Evolutionary conservation across 2,888 invertebrate genomes (phyloP), one percentile per base, ranked within the genome.

Genomic region (Aproaerema taeniolella): DNA sequence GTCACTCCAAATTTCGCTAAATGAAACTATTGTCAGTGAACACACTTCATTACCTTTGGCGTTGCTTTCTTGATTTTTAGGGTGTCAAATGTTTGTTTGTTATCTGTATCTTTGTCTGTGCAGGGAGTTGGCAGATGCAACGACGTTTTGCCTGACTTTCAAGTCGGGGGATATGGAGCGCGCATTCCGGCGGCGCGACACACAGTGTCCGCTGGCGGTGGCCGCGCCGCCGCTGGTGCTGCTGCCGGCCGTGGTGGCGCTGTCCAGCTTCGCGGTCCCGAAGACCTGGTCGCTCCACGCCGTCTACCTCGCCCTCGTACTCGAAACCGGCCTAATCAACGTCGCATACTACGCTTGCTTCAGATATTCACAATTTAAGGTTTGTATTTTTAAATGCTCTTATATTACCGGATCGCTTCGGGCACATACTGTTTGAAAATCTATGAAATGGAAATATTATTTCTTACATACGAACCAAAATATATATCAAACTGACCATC

Each of bases 81-180:
- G 93, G 93, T 36, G 91, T 93, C 76, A 93, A 91, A 94, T 94
- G 87, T 88, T 79, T 80, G 41, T 31, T 20, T 6, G 20, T 20
- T 20, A 6, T 20, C 20, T 20, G 20, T 20, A 20, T 20, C 8
- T 20, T 20, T 20, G 20, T 20, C 8, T 8, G 8, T 46, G 46
- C 57, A 87, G 87, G 64, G 85, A 87, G 48, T 54, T 87, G 45
- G 81, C 76, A 32, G 76, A 83, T 36, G 79, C 72, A 26, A 85
- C 80, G 26, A 82, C 73, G 29, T 45, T 77, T 4, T 82, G 80
- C 60, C 64, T 80, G 54, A 78, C 74, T 44, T 87, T 85, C 66
- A 77, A 73, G 50, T 63, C 66, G 7, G 43, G 50, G 38, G 74
- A 67, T 7, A 69, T 71, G 28, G 87, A 87, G 52, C 61, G 52